Percentiles rank a stretch among this genome's conserved stretches.
phyloP scores from a whole-genome alignment of 2,797 vertebrate species.

The Spizella passerina region DNA sequence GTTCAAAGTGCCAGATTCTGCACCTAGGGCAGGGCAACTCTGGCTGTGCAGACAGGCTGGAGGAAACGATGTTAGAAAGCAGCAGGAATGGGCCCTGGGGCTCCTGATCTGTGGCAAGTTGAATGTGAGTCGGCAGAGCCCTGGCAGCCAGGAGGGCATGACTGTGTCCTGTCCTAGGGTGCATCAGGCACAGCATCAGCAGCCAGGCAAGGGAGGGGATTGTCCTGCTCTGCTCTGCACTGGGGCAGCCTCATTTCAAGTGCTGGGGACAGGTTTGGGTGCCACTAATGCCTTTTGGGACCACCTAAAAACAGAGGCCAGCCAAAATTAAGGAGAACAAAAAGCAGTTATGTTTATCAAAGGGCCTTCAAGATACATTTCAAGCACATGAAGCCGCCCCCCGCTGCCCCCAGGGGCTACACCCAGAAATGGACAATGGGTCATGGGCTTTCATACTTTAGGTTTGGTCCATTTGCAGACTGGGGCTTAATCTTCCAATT shows the following conservation, averaged over 20 bases:
- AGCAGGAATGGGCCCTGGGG: not conserved
- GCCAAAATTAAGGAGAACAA: not conserved
- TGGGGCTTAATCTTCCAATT: not conserved
- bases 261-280: not conserved
- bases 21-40: not conserved
- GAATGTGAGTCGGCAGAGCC: not conserved
- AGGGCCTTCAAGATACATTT: not conserved
- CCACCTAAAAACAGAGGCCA: not conserved
- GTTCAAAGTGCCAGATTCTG: not conserved
- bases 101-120: rapidly evolving
- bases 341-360: not conserved
- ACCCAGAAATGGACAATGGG: not conserved
- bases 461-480: not conserved
- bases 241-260: rapidly evolving
- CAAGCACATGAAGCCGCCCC: not conserved
- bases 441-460: not conserved
- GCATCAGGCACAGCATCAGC: not conserved
- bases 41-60: not conserved
- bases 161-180: rapidly evolving
- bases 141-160: not conserved
- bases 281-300: not conserved
- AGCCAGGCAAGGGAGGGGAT: rapidly evolving
- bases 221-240: rapidly evolving
- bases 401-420: not conserved
- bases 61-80: not conserved